Percentiles rank a stretch among this genome's conserved stretches.
Conservation (phyloP, 2,113 vertebrate genomes). For the Eretmochelys imbricata region DNA sequence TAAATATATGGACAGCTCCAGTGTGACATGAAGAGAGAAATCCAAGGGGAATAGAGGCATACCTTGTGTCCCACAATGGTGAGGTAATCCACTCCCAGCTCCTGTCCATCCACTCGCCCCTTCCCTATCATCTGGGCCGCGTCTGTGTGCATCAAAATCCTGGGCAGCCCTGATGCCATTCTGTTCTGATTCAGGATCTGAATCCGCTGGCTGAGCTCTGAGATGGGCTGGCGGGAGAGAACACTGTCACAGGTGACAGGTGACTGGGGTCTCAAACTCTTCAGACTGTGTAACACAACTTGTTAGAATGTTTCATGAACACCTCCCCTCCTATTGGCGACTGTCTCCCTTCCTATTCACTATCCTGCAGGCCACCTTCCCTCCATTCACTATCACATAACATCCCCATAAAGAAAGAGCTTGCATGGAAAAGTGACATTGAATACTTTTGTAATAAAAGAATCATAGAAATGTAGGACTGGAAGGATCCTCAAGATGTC, state of each 20-base stretch:
- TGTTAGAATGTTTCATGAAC: neutral
- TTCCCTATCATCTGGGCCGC: constrained; percentile 96
- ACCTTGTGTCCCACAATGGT: constrained; percentile 98
- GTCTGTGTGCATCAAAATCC: constrained; percentile 90
- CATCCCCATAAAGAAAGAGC: neutral
- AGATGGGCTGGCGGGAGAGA: constrained; percentile 81
- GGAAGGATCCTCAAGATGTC: neutral
- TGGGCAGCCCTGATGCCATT: constrained; percentile 42
- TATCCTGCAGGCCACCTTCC: neutral
- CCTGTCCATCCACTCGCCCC: constrained; percentile 83
- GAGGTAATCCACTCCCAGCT: constrained; percentile 92
- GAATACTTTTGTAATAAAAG: neutral
- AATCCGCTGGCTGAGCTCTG: constrained; percentile 83
- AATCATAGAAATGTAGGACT: neutral
- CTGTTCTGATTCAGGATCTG: constrained; percentile 76
- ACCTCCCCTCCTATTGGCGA: accelerated
- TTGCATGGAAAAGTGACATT: neutral
- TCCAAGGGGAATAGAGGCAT: accelerated
- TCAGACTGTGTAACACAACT: neutral
- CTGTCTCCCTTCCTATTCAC: neutral
- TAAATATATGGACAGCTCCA: neutral
- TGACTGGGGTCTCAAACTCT: neutral
- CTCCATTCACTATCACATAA: neutral
- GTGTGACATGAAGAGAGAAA: accelerated
- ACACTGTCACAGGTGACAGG: neutral